Conservation (phyloP, 2,797 vertebrate genomes). For the Sebastes reedi region DNA sequence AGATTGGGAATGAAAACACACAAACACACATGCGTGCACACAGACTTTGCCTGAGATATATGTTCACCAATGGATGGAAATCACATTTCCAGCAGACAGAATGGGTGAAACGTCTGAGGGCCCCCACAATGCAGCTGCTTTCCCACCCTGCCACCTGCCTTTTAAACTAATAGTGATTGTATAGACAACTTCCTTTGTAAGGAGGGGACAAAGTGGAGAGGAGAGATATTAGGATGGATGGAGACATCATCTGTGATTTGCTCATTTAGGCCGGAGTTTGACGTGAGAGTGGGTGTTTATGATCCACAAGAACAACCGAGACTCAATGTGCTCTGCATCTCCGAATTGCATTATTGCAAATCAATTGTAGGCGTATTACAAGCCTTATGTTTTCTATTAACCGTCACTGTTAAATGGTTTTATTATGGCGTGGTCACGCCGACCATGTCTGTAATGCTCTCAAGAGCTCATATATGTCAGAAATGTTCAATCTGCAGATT, state of each 20-base stretch:
- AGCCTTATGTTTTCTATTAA: conserved; percentile 71
- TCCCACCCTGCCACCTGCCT: conserved; percentile 83
- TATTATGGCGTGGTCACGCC: conserved; percentile 42
- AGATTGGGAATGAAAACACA: conserved; percentile 68
- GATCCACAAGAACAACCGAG: conserved; percentile 48
- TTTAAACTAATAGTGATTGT: conserved; percentile 85
- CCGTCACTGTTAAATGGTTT: conserved; percentile 52
- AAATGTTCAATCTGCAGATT: conserved; percentile 60
- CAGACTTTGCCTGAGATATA: conserved; percentile 49
- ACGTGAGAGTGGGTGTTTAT: conserved; percentile 72
- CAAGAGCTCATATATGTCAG: conserved; percentile 27
- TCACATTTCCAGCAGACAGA: conserved; percentile 84
- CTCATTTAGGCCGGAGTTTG: conserved; percentile 67
- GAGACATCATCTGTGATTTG: conserved; percentile 70
- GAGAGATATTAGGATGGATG: conserved; percentile 81
- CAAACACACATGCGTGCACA: conserved; percentile 5
- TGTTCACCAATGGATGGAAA: conserved; percentile 76
- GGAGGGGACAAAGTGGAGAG: conserved; percentile 71
- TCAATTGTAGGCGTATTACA: conserved; percentile 69
- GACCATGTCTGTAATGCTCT: conserved; percentile 34
- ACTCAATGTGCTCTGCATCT: conserved; percentile 57
- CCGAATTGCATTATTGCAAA: conserved; percentile 76
- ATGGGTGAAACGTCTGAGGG: conserved; percentile 68
- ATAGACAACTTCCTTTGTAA: conserved; percentile 80
- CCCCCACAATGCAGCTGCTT: conserved; percentile 81